Percentiles rank a stretch among this genome's conserved stretches.
These are phyloP conservation scores for Meliscaeva auricollis DNA, from an alignment of 2,888 invertebrate species.

Conservation along the genomic window DNA sequence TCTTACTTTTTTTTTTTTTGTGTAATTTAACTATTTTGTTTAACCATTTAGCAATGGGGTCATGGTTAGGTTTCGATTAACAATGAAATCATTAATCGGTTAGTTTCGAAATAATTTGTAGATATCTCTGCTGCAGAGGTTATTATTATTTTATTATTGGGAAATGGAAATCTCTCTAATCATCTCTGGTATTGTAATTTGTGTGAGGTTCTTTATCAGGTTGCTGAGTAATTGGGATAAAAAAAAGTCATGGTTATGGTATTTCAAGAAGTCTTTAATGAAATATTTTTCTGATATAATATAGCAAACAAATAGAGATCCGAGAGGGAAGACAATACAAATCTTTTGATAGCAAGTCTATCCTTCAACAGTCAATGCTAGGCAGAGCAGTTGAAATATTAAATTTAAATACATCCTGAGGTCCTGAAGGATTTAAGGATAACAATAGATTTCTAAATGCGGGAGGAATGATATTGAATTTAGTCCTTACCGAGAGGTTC, in stretches of 20 bases:
- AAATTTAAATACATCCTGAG: too few species aligned
- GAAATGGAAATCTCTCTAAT: slow-evolving; percentile 66
- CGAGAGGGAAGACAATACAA: too few species aligned
- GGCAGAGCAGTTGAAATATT: too few species aligned
- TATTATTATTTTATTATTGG: slow-evolving; percentile 37
- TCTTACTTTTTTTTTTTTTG: slow-evolving; percentile 33
- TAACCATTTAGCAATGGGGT: slow-evolving; percentile 72
- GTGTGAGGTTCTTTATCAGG: slow-evolving; percentile 51
- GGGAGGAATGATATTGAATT: too few species aligned
- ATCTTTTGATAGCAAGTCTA: too few species aligned
- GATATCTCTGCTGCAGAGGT: slow-evolving; percentile 25
- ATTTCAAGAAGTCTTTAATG: too few species aligned
- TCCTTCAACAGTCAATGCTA: too few species aligned
- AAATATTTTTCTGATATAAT: too few species aligned
- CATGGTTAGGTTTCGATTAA: slow-evolving; percentile 72
- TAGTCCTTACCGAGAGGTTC: too few species aligned
- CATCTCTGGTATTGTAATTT: slow-evolving; percentile 52
- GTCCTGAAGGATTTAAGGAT: too few species aligned
- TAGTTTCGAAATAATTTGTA: slow-evolving; percentile 63
- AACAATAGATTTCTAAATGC: too few species aligned
- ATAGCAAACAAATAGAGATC: too few species aligned
- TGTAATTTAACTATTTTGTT: slow-evolving; percentile 36
- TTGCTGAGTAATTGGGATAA: slow-evolving; percentile 51
- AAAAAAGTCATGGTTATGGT: slow-evolving; percentile 1
- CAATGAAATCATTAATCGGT: slow-evolving; percentile 76